Base-by-base conservation (phyloP, 2,888 invertebrate species). In the Ectemnius cavifrons region DNA sequence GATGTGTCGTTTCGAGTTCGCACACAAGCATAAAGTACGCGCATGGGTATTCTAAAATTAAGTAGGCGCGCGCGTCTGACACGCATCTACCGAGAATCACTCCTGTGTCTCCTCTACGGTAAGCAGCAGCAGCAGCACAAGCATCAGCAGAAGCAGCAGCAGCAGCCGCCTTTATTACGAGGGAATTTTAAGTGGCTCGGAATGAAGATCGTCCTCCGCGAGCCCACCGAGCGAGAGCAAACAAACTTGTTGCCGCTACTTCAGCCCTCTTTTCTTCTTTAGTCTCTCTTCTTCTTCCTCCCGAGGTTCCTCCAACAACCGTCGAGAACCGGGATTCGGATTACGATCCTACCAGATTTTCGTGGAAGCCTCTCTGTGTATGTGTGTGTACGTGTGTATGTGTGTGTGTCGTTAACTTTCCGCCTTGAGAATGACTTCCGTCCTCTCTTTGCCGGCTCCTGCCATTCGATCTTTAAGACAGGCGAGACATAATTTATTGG, bases 61-160 rank as follows among this genome's bases (percentile, higher is more conserved):
- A 81, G 73, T 69, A 72, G 61, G 60, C 63, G 68, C 72, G 68
- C 72, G 67, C 63, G 72, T 63, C 67, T 16, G 73, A 82, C 78
- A 67, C 75, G 78, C 72, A 82, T 63, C 72, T 76, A 82, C 81
- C 71, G 63, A 73, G 82, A 79, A 78, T 74, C 81, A 62, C 76
- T 78, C 71, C 61, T 49, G 14, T 62, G 71, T 74, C 79, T 62
- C 49, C 64, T 14, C 47, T 52, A 4, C 16, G 60, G 46, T 62
- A 65, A 72, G 58, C 59, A 61, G 16, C 52, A 13, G 16, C 11
- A 47, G 47, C 8, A 47, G 47, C 20, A 47, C 47, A 14, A 47
- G 14, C 13, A 47, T n/a, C 13, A 47, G 23, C 20, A 47, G 47
- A 47, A 47, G 49, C 52, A 52, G 16, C 52, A 16, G 16, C 52